Base-by-base conservation (phyloP, 2,797 vertebrate species). In the Clamator glandarius region DNA sequence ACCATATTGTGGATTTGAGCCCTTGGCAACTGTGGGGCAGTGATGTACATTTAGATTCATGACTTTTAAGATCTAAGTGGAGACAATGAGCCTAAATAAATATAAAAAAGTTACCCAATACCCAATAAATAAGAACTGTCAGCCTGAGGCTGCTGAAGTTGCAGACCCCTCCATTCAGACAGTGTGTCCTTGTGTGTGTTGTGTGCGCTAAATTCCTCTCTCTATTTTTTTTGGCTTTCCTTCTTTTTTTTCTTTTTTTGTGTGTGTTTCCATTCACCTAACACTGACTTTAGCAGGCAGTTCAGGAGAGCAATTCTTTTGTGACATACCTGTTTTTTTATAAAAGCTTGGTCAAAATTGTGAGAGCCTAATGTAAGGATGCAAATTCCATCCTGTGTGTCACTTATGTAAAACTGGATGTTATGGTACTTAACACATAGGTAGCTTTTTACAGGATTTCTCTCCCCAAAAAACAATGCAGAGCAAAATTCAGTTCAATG, bases 181-280 rank as follows among this genome's bases (percentile, higher is more conserved):
- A 23, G 9, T 4, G 19, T 50, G 23, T 21, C 21, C 19, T 29
- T 64, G 16, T 0, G 0, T 4, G 24, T 5, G 48, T 4, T 21
- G 25, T 24, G n/a, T n/a, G n/a, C n/a, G n/a, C n/a, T n/a, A n/a
- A n/a, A n/a, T n/a, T n/a, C n/a, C n/a, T n/a, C n/a, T n/a, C n/a
- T n/a, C n/a, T n/a, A n/a, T n/a, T n/a, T n/a, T n/a, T n/a, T n/a
- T n/a, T n/a, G n/a, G n/a, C n/a, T n/a, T n/a, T n/a, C n/a, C n/a
- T n/a, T n/a, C n/a, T n/a, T n/a, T n/a, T n/a, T n/a, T n/a, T n/a
- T n/a, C n/a, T n/a, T n/a, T n/a, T n/a, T n/a, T n/a, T n/a, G n/a
- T n/a, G n/a, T n/a, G n/a, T n/a, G n/a, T n/a, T n/a, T n/a, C n/a
- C n/a, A n/a, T n/a, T n/a, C n/a, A n/a, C n/a, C n/a, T n/a, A n/a